These are phyloP conservation scores for Ceratotherium simum DNA, from an alignment of 2,113 vertebrate species.

Conservation along the genomic window DNA sequence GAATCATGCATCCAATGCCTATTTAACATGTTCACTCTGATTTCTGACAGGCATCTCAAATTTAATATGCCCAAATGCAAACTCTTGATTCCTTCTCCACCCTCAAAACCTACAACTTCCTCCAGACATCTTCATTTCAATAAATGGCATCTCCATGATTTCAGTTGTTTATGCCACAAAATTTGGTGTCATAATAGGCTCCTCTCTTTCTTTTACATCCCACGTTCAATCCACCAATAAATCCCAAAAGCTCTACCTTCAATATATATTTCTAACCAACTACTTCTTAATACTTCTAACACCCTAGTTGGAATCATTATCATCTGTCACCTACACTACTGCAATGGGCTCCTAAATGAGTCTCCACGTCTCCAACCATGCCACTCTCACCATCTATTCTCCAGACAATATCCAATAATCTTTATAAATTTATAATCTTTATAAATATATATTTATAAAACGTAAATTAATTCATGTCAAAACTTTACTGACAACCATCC, in stretches of 20 bases:
- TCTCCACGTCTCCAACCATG: neutral
- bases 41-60: neutral
- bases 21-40: neutral
- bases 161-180: neutral
- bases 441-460: neutral
- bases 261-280: neutral
- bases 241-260: neutral
- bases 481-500: neutral
- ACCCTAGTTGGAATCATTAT: neutral
- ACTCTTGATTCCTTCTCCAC: neutral
- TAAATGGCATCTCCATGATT: neutral
- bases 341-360: neutral
- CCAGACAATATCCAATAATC: neutral
- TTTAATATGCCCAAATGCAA: neutral
- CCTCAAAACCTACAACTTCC: neutral
- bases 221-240: neutral
- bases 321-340: neutral
- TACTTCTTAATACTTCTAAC: neutral
- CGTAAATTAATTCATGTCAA: neutral
- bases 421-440: neutral
- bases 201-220: neutral
- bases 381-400: neutral
- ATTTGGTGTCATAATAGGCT: neutral
- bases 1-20: neutral
- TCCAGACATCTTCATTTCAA: neutral